Percentiles rank a stretch among this genome's conserved stretches.
Evolutionary conservation across 2,888 invertebrate genomes (phyloP).

Genomic region (Hololepta plana): DNA sequence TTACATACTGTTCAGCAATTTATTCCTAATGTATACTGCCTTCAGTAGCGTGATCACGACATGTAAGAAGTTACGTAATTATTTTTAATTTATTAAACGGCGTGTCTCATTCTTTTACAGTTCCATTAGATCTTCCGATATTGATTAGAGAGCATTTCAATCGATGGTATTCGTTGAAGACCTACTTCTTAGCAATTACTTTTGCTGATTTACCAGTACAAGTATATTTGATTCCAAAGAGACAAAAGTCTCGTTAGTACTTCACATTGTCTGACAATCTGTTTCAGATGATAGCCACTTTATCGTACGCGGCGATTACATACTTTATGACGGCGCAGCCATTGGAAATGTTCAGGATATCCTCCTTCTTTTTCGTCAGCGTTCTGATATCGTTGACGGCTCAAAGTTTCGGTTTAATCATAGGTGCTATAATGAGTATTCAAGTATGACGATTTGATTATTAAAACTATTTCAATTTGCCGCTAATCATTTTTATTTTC

Average conservation of each 20-base stretch:
- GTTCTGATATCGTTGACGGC: slow-evolving; percentile 67
- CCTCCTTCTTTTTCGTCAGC: slow-evolving; percentile 51
- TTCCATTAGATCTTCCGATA: slow-evolving; percentile 42
- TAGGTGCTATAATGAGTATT: slow-evolving; percentile 65
- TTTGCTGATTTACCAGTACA: slow-evolving; percentile 46
- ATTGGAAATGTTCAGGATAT: slow-evolving; percentile 49
- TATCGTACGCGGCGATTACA: slow-evolving; percentile 57
- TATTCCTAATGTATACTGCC: slow-evolving; percentile 90
- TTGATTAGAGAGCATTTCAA: slow-evolving; percentile 47
- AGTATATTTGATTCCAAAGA: slow-evolving; percentile 13
- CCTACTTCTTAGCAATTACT: slow-evolving; percentile 41
- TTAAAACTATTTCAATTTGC: not conserved
- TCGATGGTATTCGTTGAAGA: slow-evolving; percentile 47
- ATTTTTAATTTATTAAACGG: too few relatives aligned
- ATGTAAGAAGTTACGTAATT: slow-evolving; percentile 49
- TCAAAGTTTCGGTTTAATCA: slow-evolving; percentile 68
- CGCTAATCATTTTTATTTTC: too few relatives aligned
- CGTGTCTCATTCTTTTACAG: slow-evolving; percentile 23
- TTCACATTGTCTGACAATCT: not conserved
- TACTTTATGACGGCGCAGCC: slow-evolving; percentile 83
- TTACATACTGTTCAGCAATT: slow-evolving; percentile 75
- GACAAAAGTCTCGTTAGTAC: not conserved
- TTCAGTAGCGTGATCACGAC: slow-evolving; percentile 78
- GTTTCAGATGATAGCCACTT: slow-evolving; percentile 39
- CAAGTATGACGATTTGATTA: slow-evolving; percentile 36